Base-by-base conservation (phyloP, 1,140 invertebrate genomes). In the Ctenoplectra terminalis region DNA sequence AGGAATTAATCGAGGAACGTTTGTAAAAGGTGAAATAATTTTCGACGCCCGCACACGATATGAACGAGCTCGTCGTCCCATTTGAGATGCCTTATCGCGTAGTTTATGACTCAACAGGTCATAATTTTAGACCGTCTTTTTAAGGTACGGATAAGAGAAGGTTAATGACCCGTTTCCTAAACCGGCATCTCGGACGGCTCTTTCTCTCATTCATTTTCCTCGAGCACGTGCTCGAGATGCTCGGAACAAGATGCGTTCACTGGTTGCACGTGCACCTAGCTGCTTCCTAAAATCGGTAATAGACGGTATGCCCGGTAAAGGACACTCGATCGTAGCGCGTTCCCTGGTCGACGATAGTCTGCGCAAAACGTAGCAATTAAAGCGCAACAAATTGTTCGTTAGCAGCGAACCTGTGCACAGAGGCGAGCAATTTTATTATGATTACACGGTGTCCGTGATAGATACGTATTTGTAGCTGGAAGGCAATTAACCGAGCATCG, bases 391-490 rank as follows among this genome's bases (percentile, higher is more conserved):
- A 87, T 87, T 72, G 85, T 56, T 86, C 72, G 80, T 86, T 80
- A 79, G 71, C 61, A 15, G 40, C 31, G 70, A 48, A 56, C 29
- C 60, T 26, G 83, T 31, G 64, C 43, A 50, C 72, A 15, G 72
- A 56, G 26, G 54, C 84, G 26, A 77, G 60, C 67, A 83, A 85
- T 89, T 89, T 88, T 84, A 85, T 88, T 84, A 80, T 72, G 79
- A 87, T 88, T 88, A 87, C 78, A 83, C 82, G 74, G 80, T 74
- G 77, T 73, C 52, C 82, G 34, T 52, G 83, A 86, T 85, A 78
- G 85, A 85, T 80, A 83, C 72, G 85, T 83, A 75, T 82, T 82
- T 63, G 74, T 79, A 71, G 84, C 84, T 76, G 52, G 80, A 29
- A 50, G 84, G 75, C 85, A 75, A 76, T 76, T 80, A 81, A 86